Base-by-base conservation (phyloP, 1,140 invertebrate genomes). In the Zaprionus gabonicus region DNA sequence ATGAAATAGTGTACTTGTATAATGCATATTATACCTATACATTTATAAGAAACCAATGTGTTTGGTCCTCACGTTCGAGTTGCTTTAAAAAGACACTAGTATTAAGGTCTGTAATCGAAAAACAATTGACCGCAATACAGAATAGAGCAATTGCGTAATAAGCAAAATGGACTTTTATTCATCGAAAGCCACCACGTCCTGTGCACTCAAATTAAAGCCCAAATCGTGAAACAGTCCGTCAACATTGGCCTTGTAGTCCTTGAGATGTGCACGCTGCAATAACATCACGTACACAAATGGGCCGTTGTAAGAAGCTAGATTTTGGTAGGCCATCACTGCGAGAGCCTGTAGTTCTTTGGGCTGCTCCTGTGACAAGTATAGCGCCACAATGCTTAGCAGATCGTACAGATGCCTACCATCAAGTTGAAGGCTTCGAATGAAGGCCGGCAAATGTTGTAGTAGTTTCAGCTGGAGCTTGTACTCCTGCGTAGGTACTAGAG, bases 401-500 rank as follows among this genome's bases (percentile, higher is more conserved):
- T 93, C 82, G 91, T 94, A 93, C 5, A 94, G 70, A 58, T 95
- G 93, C 53, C 92, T 93, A 56, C 94, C 94, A 5, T 91, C 86
- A 17, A 95, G 70, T 58, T 93, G 90, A 25, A 95, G 84, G 76
- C 94, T 81, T 10, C 84, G 78, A 28, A 93, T 93, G 0, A 95
- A 76, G 66, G 85, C 68, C 3, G 93, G 93, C 15, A 95, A 80
- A 13, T 93, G 76, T 36, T 82, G 78, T 2, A 95, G 83, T 4
- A 95, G 73, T 57, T 93, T 91, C 5, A 88, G 71, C 75, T 95
- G 94, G 7, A 95, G 80, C 88, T 95, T 95, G 74, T 93, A 95
- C 58, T 92, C 91, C 82, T 95, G 95, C 3, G 94, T 95, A 17
- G 81, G 69, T 20, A 72, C 78, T 9, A 25, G 31, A 4, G 28